These are phyloP conservation scores for Ovibos moschatus DNA, from an alignment of 2,113 vertebrate species.

Conservation along the genomic window DNA sequence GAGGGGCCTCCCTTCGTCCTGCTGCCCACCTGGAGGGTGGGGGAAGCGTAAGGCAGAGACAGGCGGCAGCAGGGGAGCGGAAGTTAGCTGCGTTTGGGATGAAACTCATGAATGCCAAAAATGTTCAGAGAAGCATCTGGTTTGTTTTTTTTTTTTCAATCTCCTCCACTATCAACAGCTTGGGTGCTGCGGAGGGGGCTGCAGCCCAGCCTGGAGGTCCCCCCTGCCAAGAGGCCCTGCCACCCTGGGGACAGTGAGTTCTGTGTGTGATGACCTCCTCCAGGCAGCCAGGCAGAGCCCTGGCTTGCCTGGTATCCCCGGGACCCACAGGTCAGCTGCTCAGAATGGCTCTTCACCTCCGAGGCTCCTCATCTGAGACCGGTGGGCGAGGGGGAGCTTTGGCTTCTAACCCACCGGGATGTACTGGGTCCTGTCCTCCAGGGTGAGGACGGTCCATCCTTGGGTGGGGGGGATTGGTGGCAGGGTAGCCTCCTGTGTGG, in stretches of 20 bases:
- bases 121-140: constrained; percentile 59
- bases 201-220: neutral
- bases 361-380: accelerated
- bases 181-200: neutral
- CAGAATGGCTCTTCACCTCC: accelerated
- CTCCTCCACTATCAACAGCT: neutral
- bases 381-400: accelerated
- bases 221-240: neutral
- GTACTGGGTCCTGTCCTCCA: neutral
- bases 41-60: neutral
- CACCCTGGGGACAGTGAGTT: neutral
- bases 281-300: neutral
- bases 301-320: accelerated
- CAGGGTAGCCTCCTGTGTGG: neutral
- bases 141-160: constrained; percentile 39
- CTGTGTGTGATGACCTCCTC: neutral
- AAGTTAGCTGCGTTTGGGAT: neutral
- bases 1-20: neutral
- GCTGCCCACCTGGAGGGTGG: neutral
- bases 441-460: accelerated
- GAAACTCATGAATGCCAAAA: constrained; percentile 2
- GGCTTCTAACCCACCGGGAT: accelerated
- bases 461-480: neutral
- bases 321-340: neutral
- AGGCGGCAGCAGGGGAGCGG: neutral